Evolutionary conservation across 1,140 invertebrate genomes (phyloP), one percentile per base, ranked within the genome.

Genomic region (Drosophila tsacasi): DNA sequence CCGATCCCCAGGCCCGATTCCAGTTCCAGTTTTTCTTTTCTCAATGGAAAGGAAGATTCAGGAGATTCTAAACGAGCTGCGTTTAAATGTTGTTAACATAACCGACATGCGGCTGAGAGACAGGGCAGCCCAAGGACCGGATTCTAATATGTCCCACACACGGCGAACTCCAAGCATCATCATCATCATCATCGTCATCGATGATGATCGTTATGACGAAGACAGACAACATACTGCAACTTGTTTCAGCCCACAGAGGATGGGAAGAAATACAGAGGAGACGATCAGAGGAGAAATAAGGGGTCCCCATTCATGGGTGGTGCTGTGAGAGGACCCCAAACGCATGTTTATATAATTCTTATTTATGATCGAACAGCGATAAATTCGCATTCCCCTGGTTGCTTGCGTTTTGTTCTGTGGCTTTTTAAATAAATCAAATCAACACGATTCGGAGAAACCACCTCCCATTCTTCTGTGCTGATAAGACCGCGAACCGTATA

Each of bases 341-440:
- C 79, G 82, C 86, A 91, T 90, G 86, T 86, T 90, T 81, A 91
- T 91, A 91, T 91, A 91, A 91, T 91, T 91, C 83, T 91, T 91
- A 91, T 87, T 87, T 91, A 87, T 87, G 86, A 91, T 91, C 87
- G 89, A 66, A 64, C 63, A 72, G 73, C 87, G 87, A 91, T 91
- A 91, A 91, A 81, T 86, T 81, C 79, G 71, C 63, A 71, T 58
- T 71, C 62, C 64, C 64, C 35, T 35, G 25, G 35, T 23, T 66
- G 25, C 42, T 27, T 49, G 39, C 57, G 58, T 63, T 71, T 52
- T 57, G 57, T 78, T 44, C 57, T 47, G 37, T 68, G 68, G 46
- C 72, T 68, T 63, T 73, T 89, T 72, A 82, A 89, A 89, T 91
- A 91, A 91, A 91, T 91, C 89, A 91, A 91, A 91, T 91, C 89